A percentile compares a stretch with the other conserved stretches of the same genome.
These are phyloP conservation scores for Philaenus spumarius DNA, from an alignment of 1,140 invertebrate genomes.

Conservation along the genomic window DNA sequence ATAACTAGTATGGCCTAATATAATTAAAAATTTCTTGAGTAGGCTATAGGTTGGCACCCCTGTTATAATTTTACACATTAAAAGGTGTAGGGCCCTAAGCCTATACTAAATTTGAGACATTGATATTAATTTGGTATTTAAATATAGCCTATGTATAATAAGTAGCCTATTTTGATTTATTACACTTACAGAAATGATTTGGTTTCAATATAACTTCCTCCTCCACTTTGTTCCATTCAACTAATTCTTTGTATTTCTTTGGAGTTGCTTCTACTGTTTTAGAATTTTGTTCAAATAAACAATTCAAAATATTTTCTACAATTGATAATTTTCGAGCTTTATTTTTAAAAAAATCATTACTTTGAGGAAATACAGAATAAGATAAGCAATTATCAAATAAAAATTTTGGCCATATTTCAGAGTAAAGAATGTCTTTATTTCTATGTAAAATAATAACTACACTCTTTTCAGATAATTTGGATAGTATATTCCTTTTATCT, in stretches of 20 bases:
- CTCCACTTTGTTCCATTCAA: background rate
- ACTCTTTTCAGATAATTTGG: background rate
- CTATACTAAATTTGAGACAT: too few species aligned
- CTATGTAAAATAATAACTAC: background rate
- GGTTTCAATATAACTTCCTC: background rate
- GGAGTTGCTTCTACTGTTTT: background rate
- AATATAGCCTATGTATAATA: too few species aligned
- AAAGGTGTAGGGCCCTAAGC: too few species aligned
- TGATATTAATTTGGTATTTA: too few species aligned
- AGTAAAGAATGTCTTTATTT: background rate
- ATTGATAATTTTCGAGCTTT: background rate
- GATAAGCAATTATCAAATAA: background rate
- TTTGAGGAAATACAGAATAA: background rate
- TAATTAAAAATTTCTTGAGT: too few species aligned
- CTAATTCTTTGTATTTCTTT: background rate
- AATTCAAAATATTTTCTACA: background rate
- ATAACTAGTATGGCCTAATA: too few species aligned
- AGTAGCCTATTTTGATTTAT: too few species aligned
- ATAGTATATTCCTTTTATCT: background rate
- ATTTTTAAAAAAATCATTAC: background rate
- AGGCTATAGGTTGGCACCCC: too few species aligned
- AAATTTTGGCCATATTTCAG: constrained; percentile 12
- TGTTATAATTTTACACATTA: too few species aligned
- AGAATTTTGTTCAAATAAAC: constrained; percentile 8
- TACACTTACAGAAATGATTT: background rate